phyloP scores from a whole-genome alignment of 2,113 vertebrate genomes.

The Archilochus colubris region DNA sequence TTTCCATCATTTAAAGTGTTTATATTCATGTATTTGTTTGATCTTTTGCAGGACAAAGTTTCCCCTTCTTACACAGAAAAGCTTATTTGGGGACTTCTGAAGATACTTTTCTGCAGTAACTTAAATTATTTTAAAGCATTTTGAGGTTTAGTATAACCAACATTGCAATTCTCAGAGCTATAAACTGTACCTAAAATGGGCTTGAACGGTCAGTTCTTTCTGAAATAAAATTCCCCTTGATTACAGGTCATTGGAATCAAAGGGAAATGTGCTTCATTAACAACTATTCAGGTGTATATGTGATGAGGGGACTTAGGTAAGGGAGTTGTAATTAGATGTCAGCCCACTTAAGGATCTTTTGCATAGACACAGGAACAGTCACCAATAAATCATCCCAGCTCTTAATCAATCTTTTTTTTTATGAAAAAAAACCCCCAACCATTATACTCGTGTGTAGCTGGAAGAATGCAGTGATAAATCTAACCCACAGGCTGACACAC shows the following conservation, averaged over 20 bases:
- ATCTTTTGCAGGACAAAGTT: slow-evolving; percentile 46
- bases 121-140: slow-evolving; percentile 7
- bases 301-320: neutral
- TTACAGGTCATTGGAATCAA: neutral
- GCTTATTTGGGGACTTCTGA: neutral
- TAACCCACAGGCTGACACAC: neutral
- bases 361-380: neutral
- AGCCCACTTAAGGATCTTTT: neutral
- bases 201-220: slow-evolving; percentile 2
- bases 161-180: neutral
- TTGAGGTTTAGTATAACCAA: neutral
- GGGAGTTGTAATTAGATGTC: neutral
- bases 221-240: neutral
- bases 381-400: neutral
- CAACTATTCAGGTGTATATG: neutral
- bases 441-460: neutral
- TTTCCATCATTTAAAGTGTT: slow-evolving; percentile 54
- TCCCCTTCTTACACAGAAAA: slow-evolving; percentile 1
- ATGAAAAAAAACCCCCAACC: neutral
- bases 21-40: slow-evolving; percentile 47
- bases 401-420: neutral
- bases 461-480: neutral
- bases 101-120: neutral
- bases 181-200: neutral
- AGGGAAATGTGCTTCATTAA: neutral